Evolutionary conservation across 2,797 vertebrate genomes (phyloP), one percentile per base, ranked within the genome.

Genomic region (Tarsius wallacei): DNA sequence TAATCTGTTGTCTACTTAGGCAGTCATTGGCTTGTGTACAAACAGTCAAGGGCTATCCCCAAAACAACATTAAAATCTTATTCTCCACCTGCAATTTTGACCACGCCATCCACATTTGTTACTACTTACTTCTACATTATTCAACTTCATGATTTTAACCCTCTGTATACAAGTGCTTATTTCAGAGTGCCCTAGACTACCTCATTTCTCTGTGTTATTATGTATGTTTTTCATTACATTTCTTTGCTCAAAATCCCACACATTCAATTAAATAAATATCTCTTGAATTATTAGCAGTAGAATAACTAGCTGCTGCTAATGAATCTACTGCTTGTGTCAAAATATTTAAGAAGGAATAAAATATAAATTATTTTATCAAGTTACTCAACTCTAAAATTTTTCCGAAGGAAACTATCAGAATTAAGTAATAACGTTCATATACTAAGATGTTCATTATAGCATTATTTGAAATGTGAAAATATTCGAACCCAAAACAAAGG

Each of bases 401-500:
- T 85, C 11, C 21, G 57, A 51, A 81, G 13, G 19, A 91, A 83
- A 70, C 19, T 26, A 74, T 78, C 14, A 86, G 8, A 88, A 96
- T 93, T 85, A 83, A 22, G 15, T 7, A 59, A 66, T 87, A 81
- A 42, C 5, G 66, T 82, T 78, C 12, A 53, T 61, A 10, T 63
- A 70, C 49, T 61, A 55, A 86, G n/a, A 78, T 88, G 5, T 74
- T 85, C 22, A 64, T 64, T 85, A 51, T 31, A 71, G 28, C 21
- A 94, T 93, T 93, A 87, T 85, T 91, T 87, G 53, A 86, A 96
- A 53, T 90, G 68, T 92, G 66, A 96, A 94, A 96, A 94, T 87
- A 83, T 63, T 85, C 85, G 16, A 84, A 97, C 76, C 10, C 42
- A 61, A 92, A 97, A 57, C 14, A 74, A 83, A 47, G 9, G 31